phyloP scores from a whole-genome alignment of 2,113 vertebrate genomes.

The Paedocypris sp. region DNA sequence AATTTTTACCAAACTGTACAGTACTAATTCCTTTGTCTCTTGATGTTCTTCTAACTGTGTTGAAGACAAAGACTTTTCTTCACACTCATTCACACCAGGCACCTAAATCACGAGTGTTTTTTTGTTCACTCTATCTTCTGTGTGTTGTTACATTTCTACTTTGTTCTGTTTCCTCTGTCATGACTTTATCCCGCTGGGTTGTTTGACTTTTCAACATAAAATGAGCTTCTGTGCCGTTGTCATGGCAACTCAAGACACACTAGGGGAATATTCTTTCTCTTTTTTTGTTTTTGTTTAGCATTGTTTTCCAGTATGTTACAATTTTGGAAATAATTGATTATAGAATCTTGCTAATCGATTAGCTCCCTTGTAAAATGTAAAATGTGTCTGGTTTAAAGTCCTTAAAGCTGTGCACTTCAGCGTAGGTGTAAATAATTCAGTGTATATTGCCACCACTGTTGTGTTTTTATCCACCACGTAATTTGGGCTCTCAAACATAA shows the following conservation, averaged over 20 bases:
- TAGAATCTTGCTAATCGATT: background rate
- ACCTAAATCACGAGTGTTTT: slow-evolving; percentile 1
- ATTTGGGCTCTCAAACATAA: slow-evolving; percentile 6
- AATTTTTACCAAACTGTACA: too few relatives aligned
- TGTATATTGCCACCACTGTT: slow-evolving; percentile 23
- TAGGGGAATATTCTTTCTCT: slow-evolving; percentile 10
- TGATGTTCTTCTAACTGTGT: too few relatives aligned
- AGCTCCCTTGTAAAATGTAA: background rate
- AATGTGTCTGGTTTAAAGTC: background rate
- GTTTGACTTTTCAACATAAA: slow-evolving; percentile 36
- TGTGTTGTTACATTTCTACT: slow-evolving; percentile 14
- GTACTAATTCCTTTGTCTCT: too few relatives aligned
- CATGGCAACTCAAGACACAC: slow-evolving; percentile 56
- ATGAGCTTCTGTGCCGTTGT: slow-evolving; percentile 54
- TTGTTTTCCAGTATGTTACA: slow-evolving; percentile 27
- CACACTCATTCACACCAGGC: background rate
- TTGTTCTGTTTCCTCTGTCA: slow-evolving; percentile 12
- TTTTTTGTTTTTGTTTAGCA: background rate
- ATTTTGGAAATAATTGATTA: slow-evolving; percentile 2
- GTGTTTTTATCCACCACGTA: slow-evolving; percentile 5
- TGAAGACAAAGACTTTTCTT: background rate
- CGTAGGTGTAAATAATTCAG: slow-evolving; percentile 38
- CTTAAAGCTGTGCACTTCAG: slow-evolving; percentile 24
- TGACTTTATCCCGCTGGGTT: slow-evolving; percentile 6
- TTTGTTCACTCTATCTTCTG: slow-evolving; percentile 1